phyloP scores from a whole-genome alignment of 2,113 vertebrate species.

The Rhinopomastus cyanomelas region DNA sequence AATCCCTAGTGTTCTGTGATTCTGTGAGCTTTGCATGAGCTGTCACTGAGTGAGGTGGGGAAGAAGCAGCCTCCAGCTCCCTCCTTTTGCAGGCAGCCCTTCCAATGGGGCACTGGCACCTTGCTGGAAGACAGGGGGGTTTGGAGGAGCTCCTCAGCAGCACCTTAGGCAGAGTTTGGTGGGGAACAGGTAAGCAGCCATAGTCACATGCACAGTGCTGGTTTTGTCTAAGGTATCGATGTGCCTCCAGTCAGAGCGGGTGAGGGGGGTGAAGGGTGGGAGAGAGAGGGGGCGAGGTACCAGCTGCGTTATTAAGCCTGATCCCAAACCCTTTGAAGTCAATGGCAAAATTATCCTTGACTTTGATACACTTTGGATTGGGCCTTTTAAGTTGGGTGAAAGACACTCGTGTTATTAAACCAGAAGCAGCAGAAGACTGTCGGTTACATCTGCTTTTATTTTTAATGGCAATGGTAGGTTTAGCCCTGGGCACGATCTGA shows the following conservation, averaged over 20 bases:
- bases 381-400: slow-evolving; percentile 35
- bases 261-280: background rate
- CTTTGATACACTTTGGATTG: slow-evolving; percentile 12
- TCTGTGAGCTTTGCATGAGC: accelerated
- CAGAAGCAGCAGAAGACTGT: background rate
- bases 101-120: accelerated
- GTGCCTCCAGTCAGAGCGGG: background rate
- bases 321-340: slow-evolving; percentile 41
- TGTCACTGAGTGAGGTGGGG: accelerated
- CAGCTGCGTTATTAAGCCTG: background rate
- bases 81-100: background rate
- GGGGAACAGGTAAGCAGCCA: background rate
- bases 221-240: background rate
- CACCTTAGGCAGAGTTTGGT: accelerated
- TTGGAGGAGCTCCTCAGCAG: accelerated
- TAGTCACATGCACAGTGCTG: background rate
- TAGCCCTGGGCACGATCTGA: slow-evolving; percentile 60
- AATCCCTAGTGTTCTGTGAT: too few species aligned
- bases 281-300: background rate
- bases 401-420: background rate
- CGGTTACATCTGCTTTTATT: slow-evolving; percentile 58
- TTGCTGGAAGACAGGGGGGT: accelerated
- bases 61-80: background rate
- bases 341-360: slow-evolving; percentile 12
- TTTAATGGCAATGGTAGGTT: slow-evolving; percentile 58